Conservation (phyloP, 2,888 invertebrate species). For the Synanthedon andrenaeformis region DNA sequence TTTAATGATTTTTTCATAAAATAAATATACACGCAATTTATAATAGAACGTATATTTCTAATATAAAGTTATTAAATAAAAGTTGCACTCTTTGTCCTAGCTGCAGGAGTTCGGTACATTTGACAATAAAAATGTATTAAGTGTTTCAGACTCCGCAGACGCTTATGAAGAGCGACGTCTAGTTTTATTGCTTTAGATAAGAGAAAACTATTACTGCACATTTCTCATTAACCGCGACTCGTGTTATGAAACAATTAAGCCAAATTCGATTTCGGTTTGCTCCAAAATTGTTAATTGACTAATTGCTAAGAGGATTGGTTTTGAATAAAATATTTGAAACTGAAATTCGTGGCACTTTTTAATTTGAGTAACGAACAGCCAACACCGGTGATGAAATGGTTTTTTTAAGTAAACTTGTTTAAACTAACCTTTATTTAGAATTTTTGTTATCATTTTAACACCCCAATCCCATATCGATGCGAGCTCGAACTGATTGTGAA, state of each 20-base stretch:
- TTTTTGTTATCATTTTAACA: too few species aligned
- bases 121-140: conserved; percentile 42
- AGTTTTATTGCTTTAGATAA: conserved; percentile 22
- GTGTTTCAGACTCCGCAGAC: conserved; percentile 18
- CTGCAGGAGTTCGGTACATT: conserved; percentile 20
- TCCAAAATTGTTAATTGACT: neutral
- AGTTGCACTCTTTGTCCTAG: neutral
- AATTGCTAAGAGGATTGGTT: neutral
- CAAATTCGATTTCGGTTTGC: neutral
- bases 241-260: neutral
- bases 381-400: too few species aligned
- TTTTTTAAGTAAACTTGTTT: too few species aligned
- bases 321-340: neutral
- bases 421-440: too few species aligned
- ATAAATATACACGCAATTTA: too few species aligned
- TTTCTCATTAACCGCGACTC: neutral
- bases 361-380: too few species aligned
- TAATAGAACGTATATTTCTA: too few species aligned
- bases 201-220: neutral
- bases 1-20: too few species aligned
- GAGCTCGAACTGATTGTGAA: too few species aligned
- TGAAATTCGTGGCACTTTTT: neutral
- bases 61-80: too few species aligned
- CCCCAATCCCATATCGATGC: too few species aligned
- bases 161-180: conserved; percentile 31